phyloP scores from a whole-genome alignment of 2,113 vertebrate genomes.

The Willisornis vidua region DNA sequence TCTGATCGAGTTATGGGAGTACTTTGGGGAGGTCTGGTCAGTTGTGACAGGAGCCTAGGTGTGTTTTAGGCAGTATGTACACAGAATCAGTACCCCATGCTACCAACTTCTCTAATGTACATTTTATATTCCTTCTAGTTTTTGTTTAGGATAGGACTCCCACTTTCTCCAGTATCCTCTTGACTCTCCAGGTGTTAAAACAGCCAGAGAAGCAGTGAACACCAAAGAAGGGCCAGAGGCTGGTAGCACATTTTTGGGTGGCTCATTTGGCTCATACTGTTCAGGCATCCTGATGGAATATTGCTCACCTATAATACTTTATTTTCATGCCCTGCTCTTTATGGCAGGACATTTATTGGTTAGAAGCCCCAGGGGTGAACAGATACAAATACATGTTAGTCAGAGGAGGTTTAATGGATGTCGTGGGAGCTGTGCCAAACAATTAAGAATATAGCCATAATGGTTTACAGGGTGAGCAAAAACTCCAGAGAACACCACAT shows the following conservation, averaged over 20 bases:
- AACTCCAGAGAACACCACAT: not conserved
- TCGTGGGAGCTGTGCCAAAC: slow-evolving; percentile 37
- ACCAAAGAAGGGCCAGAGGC: not conserved
- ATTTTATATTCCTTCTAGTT: not conserved
- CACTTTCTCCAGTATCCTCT: not conserved
- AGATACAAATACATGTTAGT: slow-evolving; percentile 4
- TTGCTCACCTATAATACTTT: not conserved
- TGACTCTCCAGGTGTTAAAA: not conserved
- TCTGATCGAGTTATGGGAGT: not conserved
- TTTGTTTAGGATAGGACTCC: not conserved
- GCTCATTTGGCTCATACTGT: not conserved
- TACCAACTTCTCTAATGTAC: not conserved
- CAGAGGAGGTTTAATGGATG: slow-evolving; percentile 3
- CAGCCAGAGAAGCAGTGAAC: not conserved
- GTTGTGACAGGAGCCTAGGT: not conserved
- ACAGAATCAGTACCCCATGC: not conserved
- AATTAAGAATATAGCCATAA: not conserved
- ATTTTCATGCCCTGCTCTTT: not conserved
- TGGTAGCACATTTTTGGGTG: not conserved
- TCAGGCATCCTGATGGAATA: not conserved
- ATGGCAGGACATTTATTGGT: not conserved
- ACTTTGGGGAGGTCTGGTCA: not conserved
- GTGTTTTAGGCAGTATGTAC: not conserved
- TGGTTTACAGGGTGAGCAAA: slow-evolving; percentile 11
- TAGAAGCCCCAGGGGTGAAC: not conserved